Evolutionary conservation across 1,140 invertebrate species (phyloP), one percentile per base, ranked within the genome.

Genomic region (Zaprionus tsacasi): DNA sequence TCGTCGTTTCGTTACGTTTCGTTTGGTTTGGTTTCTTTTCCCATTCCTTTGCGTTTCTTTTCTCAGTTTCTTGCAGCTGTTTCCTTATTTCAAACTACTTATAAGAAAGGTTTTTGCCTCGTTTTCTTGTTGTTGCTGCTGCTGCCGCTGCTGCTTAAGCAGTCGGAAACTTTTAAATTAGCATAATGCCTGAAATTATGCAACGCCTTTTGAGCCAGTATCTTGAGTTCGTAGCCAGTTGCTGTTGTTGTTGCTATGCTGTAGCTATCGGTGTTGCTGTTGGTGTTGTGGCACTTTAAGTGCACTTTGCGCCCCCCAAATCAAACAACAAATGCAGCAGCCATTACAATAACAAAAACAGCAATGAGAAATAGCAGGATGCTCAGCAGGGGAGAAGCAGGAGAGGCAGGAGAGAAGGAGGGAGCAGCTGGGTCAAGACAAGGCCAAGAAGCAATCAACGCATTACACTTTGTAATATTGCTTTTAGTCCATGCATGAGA

Each of bases 171-270:
- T 88, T 89, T 76, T 73, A 82, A 81, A 88, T 88, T 88, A 88
- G 73, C 83, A 88, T 88, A 88, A 89, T 89, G 83, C 80, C 80
- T 76, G 74, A 87, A 88, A 89, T 88, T 88, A 88, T 89, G 78
- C 85, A 88, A 76, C 72, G 80, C 74, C 67, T 81, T 87, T 76
- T 66, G 70, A 25, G 8, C 12, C 70, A 66, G 72, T 59, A 40
- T 70, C 74, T 68, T 58, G 64, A 78, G 70, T 50, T 50, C 40
- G 52, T 7, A 59, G 64, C 43, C 56, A 68, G 70, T 55, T 55
- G 35, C 48, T 65, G 8, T 21, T 33, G 67, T 27, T 7, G 25
- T 33, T n/a, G 52, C 30, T 55, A 13, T 10, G 35, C n/a, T 64
- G 48, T 5, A n/a, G 17, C 15, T 65, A 15, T n/a, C 54, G 63